Evolutionary conservation across 1,140 invertebrate species (phyloP).

Genomic region (Homarus americanus): DNA sequence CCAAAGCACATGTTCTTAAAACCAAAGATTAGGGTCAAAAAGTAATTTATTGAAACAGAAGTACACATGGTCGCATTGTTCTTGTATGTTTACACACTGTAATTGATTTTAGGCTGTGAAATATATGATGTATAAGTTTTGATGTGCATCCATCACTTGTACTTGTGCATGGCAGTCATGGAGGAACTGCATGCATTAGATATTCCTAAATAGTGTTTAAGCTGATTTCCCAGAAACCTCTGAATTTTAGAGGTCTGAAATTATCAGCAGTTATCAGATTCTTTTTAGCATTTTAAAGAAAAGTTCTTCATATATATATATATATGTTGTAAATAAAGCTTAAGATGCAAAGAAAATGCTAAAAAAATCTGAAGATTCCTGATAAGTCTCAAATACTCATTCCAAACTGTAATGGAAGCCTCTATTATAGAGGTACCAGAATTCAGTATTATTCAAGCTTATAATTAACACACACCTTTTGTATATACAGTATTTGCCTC

Average conservation of each 20-base stretch:
- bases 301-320: not conserved
- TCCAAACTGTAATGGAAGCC: conserved; percentile 18
- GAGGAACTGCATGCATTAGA: conserved; percentile 21
- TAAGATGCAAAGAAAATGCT: not conserved
- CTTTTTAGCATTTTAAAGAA: conserved; percentile 18
- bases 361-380: conserved; percentile 5
- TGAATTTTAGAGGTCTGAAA: not conserved
- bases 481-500: conserved; percentile 15
- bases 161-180: conserved; percentile 1
- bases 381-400: conserved; percentile 42
- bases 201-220: conserved; percentile 45
- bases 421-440: not conserved
- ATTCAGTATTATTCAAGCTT: conserved; percentile 32
- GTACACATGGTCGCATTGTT: not conserved
- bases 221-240: not conserved
- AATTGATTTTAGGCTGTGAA: conserved; percentile 58
- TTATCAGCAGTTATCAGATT: conserved; percentile 13
- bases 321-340: conserved; percentile 21
- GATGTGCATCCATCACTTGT: conserved; percentile 31
- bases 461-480: not conserved
- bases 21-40: not conserved
- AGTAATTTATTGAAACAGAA: conserved; percentile 14
- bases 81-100: conserved; percentile 19
- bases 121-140: conserved; percentile 49
- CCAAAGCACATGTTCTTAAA: not conserved